Evolutionary conservation across 2,888 invertebrate species (phyloP).

Genomic region (Thereva nobilitata): DNA sequence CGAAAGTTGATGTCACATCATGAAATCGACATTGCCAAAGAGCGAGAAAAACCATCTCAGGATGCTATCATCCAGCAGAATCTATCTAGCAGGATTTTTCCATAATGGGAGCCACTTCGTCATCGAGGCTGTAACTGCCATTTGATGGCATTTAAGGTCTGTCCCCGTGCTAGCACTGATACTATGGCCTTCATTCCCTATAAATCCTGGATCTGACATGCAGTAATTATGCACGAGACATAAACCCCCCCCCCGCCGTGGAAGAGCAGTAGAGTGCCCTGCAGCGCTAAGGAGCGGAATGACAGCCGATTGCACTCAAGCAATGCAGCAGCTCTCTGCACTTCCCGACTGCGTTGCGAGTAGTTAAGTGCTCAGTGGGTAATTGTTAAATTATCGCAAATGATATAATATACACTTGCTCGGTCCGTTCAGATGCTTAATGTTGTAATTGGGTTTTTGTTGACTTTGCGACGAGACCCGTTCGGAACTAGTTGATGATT

Average conservation of each 20-base stretch:
- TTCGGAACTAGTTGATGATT: constrained; percentile 3
- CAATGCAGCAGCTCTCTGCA: not conserved
- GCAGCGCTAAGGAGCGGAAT: constrained; percentile 1
- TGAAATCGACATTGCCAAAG: not conserved
- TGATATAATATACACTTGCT: constrained; percentile 21
- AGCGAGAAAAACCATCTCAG: constrained; percentile 17
- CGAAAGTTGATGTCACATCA: constrained; percentile 24
- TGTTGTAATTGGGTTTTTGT: constrained; percentile 15
- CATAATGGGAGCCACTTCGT: constrained; percentile 24
- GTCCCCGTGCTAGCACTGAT: constrained; percentile 2
- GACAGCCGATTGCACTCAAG: not conserved
- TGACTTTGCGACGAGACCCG: not conserved
- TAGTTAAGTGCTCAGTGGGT: not conserved
- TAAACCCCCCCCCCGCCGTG: not conserved
- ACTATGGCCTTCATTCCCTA: not conserved
- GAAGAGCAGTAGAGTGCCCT: not conserved
- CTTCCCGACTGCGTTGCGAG: no score
- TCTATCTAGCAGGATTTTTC: constrained; percentile 9
- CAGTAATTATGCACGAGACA: constrained; percentile 17
- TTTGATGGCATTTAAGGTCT: not conserved
- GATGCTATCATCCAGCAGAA: constrained; percentile 19
- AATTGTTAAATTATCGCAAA: constrained; percentile 30
- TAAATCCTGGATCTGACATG: constrained; percentile 16
- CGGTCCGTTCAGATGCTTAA: not conserved
- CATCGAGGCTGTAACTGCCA: constrained; percentile 18